Evolutionary conservation across 2,113 vertebrate species (phyloP).

Genomic region (Microtus ochrogaster): DNA sequence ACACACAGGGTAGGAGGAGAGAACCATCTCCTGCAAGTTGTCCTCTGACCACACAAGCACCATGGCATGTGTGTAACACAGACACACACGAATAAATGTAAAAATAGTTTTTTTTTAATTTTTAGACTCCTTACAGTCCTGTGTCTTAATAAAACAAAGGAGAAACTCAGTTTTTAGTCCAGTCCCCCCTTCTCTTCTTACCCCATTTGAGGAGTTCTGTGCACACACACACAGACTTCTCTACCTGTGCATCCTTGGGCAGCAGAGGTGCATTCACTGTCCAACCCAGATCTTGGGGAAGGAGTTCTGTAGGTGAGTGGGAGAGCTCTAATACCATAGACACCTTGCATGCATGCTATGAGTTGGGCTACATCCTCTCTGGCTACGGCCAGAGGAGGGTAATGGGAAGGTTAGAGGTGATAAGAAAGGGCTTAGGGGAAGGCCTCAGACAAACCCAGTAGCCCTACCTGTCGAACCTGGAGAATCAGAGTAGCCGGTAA

Average conservation of each 20-base stretch:
- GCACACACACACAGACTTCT: neutral
- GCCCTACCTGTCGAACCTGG: neutral
- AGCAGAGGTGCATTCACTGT: neutral
- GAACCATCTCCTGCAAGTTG: neutral
- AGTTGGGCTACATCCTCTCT: neutral
- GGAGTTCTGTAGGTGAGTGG: neutral
- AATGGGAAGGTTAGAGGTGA: neutral
- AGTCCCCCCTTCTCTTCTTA: neutral
- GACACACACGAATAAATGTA: neutral
- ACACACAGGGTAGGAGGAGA: neutral
- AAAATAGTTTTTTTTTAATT: neutral
- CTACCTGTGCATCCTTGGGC: neutral
- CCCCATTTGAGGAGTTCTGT: neutral
- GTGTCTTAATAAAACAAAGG: neutral
- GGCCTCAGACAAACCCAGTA: neutral
- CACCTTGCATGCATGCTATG: neutral
- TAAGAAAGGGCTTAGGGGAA: neutral
- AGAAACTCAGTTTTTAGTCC: neutral
- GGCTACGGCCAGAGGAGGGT: neutral
- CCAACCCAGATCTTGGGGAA: neutral
- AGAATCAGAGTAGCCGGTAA: conserved; percentile 20
- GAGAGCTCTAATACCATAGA: neutral
- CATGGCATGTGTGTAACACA: neutral
- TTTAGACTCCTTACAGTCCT: conserved; percentile 17
- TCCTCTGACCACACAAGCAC: neutral